Percentiles rank a stretch among this genome's conserved stretches.
These are phyloP conservation scores for Chaetops frenatus DNA, from an alignment of 2,113 vertebrate species.

Conservation along the genomic window DNA sequence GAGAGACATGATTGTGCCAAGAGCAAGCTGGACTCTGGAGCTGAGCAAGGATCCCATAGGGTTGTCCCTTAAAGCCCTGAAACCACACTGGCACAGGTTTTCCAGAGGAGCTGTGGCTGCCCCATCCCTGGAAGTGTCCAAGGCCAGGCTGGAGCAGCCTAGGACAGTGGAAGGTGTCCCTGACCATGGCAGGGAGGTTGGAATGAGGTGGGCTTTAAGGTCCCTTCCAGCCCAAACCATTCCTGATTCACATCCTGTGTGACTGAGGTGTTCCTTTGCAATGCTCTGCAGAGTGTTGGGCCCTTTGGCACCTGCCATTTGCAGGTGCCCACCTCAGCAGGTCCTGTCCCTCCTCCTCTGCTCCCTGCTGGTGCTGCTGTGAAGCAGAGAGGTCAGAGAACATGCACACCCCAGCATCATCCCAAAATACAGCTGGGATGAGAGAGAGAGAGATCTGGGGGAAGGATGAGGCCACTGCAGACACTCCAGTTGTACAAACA, in stretches of 20 bases:
- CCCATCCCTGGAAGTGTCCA: background rate
- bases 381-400: background rate
- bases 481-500: background rate
- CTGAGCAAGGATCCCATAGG: background rate
- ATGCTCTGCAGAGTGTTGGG: background rate
- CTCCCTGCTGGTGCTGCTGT: background rate
- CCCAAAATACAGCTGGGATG: background rate
- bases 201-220: background rate
- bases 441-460: fast-evolving
- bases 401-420: fast-evolving
- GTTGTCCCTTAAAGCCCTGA: background rate
- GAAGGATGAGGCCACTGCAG: background rate
- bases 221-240: background rate
- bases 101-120: too few species aligned
- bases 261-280: background rate
- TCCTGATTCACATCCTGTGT: background rate
- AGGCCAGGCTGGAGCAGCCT: background rate
- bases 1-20: background rate
- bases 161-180: background rate
- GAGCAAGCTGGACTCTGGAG: background rate
- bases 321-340: background rate
- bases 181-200: background rate
- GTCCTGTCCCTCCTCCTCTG: background rate
- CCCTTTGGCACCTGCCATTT: background rate
- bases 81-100: background rate